A percentile compares a stretch with the other conserved stretches of the same genome.
phyloP scores from a whole-genome alignment of 1,140 invertebrate genomes.

The Lordiphosa mommai region DNA sequence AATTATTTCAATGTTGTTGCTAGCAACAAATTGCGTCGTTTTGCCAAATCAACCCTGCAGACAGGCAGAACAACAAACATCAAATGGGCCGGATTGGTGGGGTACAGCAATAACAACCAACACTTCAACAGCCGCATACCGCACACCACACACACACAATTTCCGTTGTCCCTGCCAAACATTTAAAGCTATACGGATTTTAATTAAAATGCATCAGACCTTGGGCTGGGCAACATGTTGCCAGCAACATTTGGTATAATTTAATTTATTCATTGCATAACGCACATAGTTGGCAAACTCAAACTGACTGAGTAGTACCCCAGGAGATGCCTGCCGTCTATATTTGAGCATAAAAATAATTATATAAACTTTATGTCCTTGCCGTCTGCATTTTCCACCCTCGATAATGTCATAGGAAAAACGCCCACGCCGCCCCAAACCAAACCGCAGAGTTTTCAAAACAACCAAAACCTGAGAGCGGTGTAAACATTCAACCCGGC shows the following conservation, averaged over 20 bases:
- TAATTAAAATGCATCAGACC: slow-evolving; percentile 65
- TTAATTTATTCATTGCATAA: slow-evolving; percentile 70
- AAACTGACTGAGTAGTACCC: slow-evolving; percentile 1
- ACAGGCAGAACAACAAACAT: slow-evolving; percentile 63
- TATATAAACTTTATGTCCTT: slow-evolving; percentile 70
- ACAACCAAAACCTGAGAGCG: slow-evolving; percentile 61
- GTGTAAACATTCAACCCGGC: slow-evolving; percentile 59
- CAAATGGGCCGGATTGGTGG: slow-evolving; percentile 6
- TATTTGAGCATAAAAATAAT: slow-evolving; percentile 77
- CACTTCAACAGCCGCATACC: slow-evolving; percentile 64
- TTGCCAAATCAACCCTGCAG: slow-evolving; percentile 72
- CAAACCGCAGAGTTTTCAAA: slow-evolving; percentile 67
- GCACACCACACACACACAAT: slow-evolving; percentile 46
- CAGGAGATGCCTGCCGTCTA: too few species aligned
- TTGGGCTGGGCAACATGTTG: slow-evolving; percentile 55
- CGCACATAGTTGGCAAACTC: slow-evolving; percentile 49
- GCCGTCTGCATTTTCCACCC: slow-evolving; percentile 67
- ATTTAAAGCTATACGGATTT: slow-evolving; percentile 40
- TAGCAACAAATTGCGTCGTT: slow-evolving; percentile 63
- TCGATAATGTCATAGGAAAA: slow-evolving; percentile 50
- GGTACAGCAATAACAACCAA: slow-evolving; percentile 48
- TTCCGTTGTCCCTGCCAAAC: slow-evolving; percentile 43
- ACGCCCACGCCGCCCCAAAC: slow-evolving; percentile 25
- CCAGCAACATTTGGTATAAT: slow-evolving; percentile 35
- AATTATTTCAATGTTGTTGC: slow-evolving; percentile 5